phyloP scores from a whole-genome alignment of 2,797 vertebrate genomes.

The Gouania willdenowi region DNA sequence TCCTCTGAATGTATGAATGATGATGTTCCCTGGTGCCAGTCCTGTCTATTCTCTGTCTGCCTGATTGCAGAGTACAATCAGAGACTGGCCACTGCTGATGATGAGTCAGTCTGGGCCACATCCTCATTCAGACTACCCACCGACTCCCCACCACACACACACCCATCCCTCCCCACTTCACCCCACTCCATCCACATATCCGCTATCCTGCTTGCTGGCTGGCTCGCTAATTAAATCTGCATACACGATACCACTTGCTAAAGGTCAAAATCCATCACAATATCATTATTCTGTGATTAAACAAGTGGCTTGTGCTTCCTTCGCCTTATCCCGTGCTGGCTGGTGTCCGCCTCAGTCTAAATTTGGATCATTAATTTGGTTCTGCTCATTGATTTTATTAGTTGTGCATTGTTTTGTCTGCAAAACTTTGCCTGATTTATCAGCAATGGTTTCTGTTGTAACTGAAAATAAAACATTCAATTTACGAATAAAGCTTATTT shows the following conservation, averaged over 20 bases:
- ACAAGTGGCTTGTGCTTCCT: constrained; percentile 58
- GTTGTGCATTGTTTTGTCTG: neutral
- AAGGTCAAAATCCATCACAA: constrained; percentile 79
- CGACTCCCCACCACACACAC: neutral
- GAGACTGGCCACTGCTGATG: constrained; percentile 29
- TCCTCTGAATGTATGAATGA: constrained; percentile 13
- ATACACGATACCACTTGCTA: constrained; percentile 71
- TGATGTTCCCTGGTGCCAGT: constrained; percentile 8
- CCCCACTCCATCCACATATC: constrained; percentile 59
- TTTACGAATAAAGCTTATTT: too few relatives aligned
- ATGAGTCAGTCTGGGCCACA: constrained; percentile 65
- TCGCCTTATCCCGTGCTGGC: constrained; percentile 7
- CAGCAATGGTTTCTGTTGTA: too few relatives aligned
- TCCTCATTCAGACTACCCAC: constrained; percentile 66
- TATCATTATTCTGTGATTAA: constrained; percentile 75
- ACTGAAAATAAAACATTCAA: too few relatives aligned
- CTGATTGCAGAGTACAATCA: constrained; percentile 61
- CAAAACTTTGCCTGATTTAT: too few relatives aligned
- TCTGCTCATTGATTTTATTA: neutral
- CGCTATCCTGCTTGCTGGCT: constrained; percentile 42
- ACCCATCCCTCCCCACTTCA: constrained; percentile 22
- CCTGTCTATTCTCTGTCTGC: constrained; percentile 33
- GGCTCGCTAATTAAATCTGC: constrained; percentile 76
- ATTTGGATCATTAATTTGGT: neutral
- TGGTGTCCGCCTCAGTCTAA: constrained; percentile 5